A percentile compares a stretch with the other conserved stretches of the same genome.
These are phyloP conservation scores for Buathra laborator DNA, from an alignment of 2,888 invertebrate species.

Conservation along the genomic window DNA sequence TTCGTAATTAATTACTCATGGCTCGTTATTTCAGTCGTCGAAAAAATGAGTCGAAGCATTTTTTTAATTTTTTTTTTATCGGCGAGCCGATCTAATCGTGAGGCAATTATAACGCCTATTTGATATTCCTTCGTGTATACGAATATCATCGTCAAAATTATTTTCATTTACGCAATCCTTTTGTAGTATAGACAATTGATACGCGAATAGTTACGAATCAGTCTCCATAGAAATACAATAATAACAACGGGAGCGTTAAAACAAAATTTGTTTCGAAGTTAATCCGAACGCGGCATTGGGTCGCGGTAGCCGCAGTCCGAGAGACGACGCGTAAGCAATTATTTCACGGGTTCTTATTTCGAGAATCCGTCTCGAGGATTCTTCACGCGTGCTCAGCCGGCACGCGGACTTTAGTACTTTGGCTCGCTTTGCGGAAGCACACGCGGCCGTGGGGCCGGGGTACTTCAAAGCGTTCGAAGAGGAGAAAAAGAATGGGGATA, in stretches of 20 bases:
- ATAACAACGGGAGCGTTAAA: neutral
- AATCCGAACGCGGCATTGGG: slow-evolving; percentile 69
- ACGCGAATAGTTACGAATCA: neutral
- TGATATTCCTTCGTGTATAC: neutral
- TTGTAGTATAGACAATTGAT: too few relatives aligned
- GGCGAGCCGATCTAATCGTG: neutral
- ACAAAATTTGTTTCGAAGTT: slow-evolving; percentile 57
- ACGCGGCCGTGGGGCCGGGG: slow-evolving; percentile 70
- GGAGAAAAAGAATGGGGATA: slow-evolving; percentile 71
- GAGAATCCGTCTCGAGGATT: slow-evolving; percentile 73
- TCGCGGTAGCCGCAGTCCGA: slow-evolving; percentile 69
- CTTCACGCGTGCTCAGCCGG: slow-evolving; percentile 76
- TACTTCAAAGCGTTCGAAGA: slow-evolving; percentile 74
- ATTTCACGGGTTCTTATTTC: slow-evolving; percentile 78
- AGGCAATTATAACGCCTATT: slow-evolving; percentile 3
- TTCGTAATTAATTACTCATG: neutral
- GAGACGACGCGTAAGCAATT: slow-evolving; percentile 72
- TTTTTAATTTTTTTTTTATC: neutral
- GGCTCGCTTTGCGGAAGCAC: slow-evolving; percentile 76
- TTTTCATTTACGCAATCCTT: neutral
- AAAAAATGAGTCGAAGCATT: neutral
- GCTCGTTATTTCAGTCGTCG: neutral
- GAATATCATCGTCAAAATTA: neutral
- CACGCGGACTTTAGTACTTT: slow-evolving; percentile 69
- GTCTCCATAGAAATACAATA: neutral